phyloP scores from a whole-genome alignment of 1,140 invertebrate genomes.

The Diorhabda sublineata region DNA sequence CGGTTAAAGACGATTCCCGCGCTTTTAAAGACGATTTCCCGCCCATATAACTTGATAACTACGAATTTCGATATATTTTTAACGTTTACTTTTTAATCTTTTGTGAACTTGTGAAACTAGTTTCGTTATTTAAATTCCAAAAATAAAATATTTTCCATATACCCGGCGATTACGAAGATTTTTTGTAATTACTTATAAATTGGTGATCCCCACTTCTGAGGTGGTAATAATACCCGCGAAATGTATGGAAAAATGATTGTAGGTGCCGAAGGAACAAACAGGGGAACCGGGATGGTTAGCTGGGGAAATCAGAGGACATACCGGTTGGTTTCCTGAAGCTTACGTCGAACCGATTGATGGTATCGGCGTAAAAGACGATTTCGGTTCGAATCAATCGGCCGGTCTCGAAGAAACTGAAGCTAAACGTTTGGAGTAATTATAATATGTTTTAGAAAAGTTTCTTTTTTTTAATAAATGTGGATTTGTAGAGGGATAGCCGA shows the following conservation, averaged over 20 bases:
- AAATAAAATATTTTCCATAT: no score
- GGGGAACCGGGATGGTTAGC: constrained; percentile 97
- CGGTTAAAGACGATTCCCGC: no score
- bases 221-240: no score
- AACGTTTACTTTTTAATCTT: background rate
- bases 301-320: constrained; percentile 81
- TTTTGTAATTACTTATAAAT: no score
- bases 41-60: no score
- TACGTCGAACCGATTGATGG: constrained; percentile 83
- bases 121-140: no score
- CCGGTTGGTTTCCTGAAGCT: constrained; percentile 97
- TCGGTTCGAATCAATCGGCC: constrained; percentile 4
- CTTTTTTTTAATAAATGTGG: constrained; percentile 4
- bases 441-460: background rate
- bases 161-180: no score
- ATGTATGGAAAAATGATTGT: background rate
- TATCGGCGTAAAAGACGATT: constrained; percentile 31
- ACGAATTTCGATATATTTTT: no score
- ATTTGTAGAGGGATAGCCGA: constrained; percentile 60
- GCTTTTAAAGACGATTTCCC: no score
- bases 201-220: no score
- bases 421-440: constrained; percentile 47
- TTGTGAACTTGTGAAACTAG: background rate
- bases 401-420: constrained; percentile 35
- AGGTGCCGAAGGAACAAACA: constrained; percentile 78